Evolutionary conservation across 2,888 invertebrate genomes (phyloP).

Genomic region (Agrochola macilenta): DNA sequence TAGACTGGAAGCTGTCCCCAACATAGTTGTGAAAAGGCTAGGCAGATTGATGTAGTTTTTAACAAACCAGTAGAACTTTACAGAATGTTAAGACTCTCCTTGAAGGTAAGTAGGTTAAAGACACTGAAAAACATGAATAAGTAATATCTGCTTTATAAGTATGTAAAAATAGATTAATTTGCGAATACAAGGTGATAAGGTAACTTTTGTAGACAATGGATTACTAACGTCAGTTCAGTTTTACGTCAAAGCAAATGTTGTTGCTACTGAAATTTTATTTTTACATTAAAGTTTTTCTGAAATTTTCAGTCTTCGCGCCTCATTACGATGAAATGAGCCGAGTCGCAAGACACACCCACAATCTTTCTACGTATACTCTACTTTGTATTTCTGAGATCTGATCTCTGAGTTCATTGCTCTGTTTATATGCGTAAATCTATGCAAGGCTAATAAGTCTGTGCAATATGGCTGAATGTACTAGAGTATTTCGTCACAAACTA

Average conservation of each 20-base stretch:
- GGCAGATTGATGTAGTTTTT: too few species aligned
- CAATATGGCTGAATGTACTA: neutral
- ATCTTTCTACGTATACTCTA: neutral
- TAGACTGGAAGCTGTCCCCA: too few species aligned
- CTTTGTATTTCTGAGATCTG: neutral
- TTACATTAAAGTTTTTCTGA: neutral
- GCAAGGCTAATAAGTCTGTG: neutral
- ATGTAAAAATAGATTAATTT: constrained; percentile 20
- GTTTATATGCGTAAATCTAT: neutral
- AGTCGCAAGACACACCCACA: neutral
- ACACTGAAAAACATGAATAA: constrained; percentile 9
- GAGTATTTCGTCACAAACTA: neutral
- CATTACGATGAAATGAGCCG: constrained; percentile 3
- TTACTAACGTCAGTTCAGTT: constrained; percentile 12
- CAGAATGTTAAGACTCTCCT: neutral
- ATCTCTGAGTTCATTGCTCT: constrained; percentile 6
- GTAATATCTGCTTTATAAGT: neutral
- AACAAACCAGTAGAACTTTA: neutral
- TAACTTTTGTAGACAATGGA: constrained; percentile 28
- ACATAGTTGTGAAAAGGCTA: too few species aligned
- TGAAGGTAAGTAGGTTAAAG: neutral
- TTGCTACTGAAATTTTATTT: neutral
- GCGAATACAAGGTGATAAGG: constrained; percentile 5
- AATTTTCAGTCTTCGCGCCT: constrained; percentile 20
- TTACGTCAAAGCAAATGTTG: constrained; percentile 33